Conservation (phyloP, 2,888 invertebrate species). For the Andrena fulva region DNA sequence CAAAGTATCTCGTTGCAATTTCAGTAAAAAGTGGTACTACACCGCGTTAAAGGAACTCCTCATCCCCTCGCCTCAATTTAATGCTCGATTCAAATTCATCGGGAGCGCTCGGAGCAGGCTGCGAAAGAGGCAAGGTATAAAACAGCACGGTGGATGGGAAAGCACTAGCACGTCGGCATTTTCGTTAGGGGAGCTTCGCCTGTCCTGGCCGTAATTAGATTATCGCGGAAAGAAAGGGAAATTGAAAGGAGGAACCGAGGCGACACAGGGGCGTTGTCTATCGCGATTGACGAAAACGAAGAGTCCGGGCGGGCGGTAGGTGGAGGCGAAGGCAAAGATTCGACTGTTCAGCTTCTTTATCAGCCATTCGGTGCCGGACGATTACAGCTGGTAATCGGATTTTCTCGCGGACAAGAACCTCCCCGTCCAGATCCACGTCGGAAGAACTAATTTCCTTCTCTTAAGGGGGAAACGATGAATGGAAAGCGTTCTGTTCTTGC, state of each 20-base stretch:
- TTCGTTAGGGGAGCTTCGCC: constrained; percentile 5
- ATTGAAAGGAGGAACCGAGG: background rate
- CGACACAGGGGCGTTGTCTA: constrained; percentile 1
- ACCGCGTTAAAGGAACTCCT: background rate
- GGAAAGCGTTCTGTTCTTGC: constrained; percentile 30
- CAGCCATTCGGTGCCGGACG: constrained; percentile 44
- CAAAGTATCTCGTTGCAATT: constrained; percentile 6
- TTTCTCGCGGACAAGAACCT: constrained; percentile 45
- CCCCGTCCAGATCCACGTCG: background rate
- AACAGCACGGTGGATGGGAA: background rate
- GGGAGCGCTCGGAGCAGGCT: background rate
- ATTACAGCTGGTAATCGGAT: constrained; percentile 68
- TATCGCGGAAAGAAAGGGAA: constrained; percentile 14
- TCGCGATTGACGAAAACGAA: constrained; percentile 28
- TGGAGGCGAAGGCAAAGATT: constrained; percentile 1
- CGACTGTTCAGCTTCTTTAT: constrained; percentile 48
- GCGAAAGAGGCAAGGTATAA: background rate
- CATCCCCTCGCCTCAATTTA: background rate
- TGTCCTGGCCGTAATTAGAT: constrained; percentile 37
- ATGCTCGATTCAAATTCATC: constrained; percentile 14
- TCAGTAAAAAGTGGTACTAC: constrained; percentile 31
- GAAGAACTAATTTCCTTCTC: constrained; percentile 47
- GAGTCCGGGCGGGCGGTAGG: too few species aligned
- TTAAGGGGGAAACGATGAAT: constrained; percentile 5
- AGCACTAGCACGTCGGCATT: constrained; percentile 5